Percentiles rank a stretch among this genome's conserved stretches.
These are phyloP conservation scores for Drosophila peninsularis DNA, from an alignment of 2,888 invertebrate species.

Conservation along the genomic window DNA sequence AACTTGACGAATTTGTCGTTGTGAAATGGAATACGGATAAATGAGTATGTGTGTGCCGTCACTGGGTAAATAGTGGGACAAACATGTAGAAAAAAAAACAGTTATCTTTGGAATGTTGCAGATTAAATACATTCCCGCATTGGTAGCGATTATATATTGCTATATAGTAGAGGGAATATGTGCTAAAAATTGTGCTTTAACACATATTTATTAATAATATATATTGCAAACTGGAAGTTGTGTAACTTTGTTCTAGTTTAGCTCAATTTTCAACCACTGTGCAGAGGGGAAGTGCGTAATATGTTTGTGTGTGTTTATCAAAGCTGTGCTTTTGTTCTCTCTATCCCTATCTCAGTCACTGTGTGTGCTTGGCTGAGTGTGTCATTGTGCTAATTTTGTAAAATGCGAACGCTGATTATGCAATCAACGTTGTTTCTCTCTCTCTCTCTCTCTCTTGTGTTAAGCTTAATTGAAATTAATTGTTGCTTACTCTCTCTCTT, in stretches of 20 bases:
- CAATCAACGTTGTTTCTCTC: constrained; percentile 20
- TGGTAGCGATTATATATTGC: neutral
- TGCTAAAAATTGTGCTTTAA: neutral
- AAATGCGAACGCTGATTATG: constrained; percentile 45
- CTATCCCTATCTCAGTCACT: neutral
- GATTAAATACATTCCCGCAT: neutral
- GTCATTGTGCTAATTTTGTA: constrained; percentile 55
- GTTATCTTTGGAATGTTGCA: neutral
- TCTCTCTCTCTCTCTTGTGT: neutral
- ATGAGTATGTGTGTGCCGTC: constrained; percentile 17
- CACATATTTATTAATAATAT: neutral
- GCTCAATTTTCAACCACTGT: constrained; percentile 23
- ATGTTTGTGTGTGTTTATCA: constrained; percentile 15
- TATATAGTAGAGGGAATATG: neutral
- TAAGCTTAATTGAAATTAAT: constrained; percentile 58
- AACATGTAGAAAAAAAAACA: neutral
- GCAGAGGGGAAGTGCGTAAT: constrained; percentile 32
- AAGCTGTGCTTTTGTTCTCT: constrained; percentile 22
- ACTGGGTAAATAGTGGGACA: constrained; percentile 14
- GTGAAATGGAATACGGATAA: constrained; percentile 32
- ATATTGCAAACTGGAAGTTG: neutral
- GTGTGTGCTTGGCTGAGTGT: constrained; percentile 18
- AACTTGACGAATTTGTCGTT: constrained; percentile 36
- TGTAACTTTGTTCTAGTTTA: neutral
- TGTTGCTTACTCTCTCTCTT: constrained; percentile 17